Base-by-base conservation (phyloP, 53 echinoderm and acorn worm species). In the Echinometra lucunter region DNA sequence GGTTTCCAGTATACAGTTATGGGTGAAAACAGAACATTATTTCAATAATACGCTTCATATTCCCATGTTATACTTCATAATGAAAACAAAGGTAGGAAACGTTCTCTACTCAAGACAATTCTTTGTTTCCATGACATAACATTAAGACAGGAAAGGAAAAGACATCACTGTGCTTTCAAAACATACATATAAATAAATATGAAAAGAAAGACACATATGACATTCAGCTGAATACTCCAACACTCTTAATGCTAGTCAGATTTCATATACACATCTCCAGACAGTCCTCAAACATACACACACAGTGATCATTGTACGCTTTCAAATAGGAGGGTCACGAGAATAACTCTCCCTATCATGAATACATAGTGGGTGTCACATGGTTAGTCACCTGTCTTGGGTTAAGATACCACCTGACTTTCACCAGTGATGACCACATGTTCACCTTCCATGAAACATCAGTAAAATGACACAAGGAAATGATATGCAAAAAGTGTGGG, bases 161-260 rank as follows among this genome's bases (percentile, higher is more conserved):
- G 35, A 45, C 81, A n/a, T 85, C 3, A 47, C 47, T 28, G 53
- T 47, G 85, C 85, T 49, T 45, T 85, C 85, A 47, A 28, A 45
- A 85, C 85, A n/a, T 85, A 85, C 30, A 10, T 85, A 85, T 53
- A 15, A 85, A 85, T 85, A 85, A 49, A 85, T 85, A 28, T 45
- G 49, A 85, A 53, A n/a, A 85, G 85, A 85, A 85, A 85, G 85
- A 85, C 85, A 85, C 85, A 47, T 11, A 45, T 49, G 85, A 85
- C 49, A 49, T 85, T 85, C 85, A 85, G 85, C 85, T 85, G 85
- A 85, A 85, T 85, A 85, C 85, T 85, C 11, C 49, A n/a, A 85
- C 45, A 85, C 49, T 53, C 85, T 85, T 21, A 42, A 81, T 25
- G 32, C 32, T 16, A 72, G 4, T 78, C 78, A 78, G 40, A 85